phyloP scores from a whole-genome alignment of 1,140 invertebrate species.

The Bombus impatiens region DNA sequence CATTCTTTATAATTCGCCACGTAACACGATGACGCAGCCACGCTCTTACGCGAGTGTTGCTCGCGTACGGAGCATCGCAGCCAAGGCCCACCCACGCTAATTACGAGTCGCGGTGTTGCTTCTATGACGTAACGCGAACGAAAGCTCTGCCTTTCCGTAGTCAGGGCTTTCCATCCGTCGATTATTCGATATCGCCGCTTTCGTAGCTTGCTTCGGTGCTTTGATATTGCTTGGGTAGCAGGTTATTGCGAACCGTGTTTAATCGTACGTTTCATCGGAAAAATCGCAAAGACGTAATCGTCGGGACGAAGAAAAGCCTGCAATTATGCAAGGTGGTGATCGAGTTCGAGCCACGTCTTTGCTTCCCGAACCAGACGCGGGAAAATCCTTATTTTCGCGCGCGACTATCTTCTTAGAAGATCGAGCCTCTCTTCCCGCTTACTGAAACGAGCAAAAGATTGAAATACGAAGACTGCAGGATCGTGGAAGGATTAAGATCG shows the following conservation, averaged over 20 bases:
- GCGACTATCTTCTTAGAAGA: not conserved
- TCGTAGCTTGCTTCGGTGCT: not conserved
- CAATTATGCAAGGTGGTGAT: not conserved
- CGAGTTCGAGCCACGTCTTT: too few species aligned
- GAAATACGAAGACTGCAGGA: not conserved
- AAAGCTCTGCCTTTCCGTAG: not conserved
- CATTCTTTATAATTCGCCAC: not conserved
- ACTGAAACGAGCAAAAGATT: not conserved
- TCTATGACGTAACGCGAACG: conserved; percentile 17
- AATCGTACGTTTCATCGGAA: not conserved
- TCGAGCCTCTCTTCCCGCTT: not conserved
- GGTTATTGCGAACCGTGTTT: not conserved
- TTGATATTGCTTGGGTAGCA: not conserved
- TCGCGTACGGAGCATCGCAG: not conserved
- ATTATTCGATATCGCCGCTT: not conserved
- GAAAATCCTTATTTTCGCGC: rapidly evolving
- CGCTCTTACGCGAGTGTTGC: not conserved
- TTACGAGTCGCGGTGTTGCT: conserved; percentile 18
- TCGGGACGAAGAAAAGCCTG: not conserved
- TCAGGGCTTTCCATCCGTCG: not conserved
- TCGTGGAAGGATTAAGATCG: not conserved
- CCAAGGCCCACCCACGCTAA: conserved; percentile 19
- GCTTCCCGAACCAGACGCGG: too few species aligned
- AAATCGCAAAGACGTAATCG: too few species aligned
- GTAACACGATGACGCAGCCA: not conserved